These are phyloP conservation scores for Oryctes rhinoceros DNA, from an alignment of 1,140 invertebrate species.

Conservation along the genomic window DNA sequence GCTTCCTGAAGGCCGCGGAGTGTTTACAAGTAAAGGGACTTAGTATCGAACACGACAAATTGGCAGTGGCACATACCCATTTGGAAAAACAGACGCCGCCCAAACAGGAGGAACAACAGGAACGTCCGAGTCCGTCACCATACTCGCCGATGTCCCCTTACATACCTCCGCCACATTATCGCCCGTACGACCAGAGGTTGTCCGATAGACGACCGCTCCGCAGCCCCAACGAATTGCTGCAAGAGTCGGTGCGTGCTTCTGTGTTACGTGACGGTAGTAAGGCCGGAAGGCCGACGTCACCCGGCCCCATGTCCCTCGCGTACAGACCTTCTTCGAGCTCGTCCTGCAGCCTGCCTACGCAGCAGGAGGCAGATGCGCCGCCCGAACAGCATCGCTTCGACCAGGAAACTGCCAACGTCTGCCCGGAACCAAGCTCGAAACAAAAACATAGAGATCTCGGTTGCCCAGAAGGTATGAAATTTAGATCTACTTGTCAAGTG, in stretches of 20 bases:
- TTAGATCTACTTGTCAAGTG: not conserved
- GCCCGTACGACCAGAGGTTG: conserved; percentile 60
- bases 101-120: conserved; percentile 54
- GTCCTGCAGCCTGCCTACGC: conserved; percentile 54
- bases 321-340: conserved; percentile 56
- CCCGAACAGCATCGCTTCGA: conserved; percentile 56
- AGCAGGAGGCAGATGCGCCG: conserved; percentile 57
- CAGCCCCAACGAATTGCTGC: conserved; percentile 63
- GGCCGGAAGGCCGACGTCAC: conserved; percentile 64
- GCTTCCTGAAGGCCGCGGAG: conserved; percentile 90
- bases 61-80: conserved; percentile 74
- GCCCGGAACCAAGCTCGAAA: conserved; percentile 55
- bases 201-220: conserved; percentile 63
- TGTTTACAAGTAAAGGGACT: conserved; percentile 85
- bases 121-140: conserved; percentile 59
- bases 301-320: conserved; percentile 54
- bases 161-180: conserved; percentile 59
- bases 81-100: conserved; percentile 57
- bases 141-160: conserved; percentile 62
- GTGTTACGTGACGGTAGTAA: conserved; percentile 71
- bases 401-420: conserved; percentile 57
- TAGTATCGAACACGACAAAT: conserved; percentile 79
- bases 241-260: conserved; percentile 68
- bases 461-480: conserved; percentile 63
- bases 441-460: conserved; percentile 59